A percentile compares a stretch with the other conserved stretches of the same genome.
Conservation (phyloP, 2,888 invertebrate species). For the Temnothorax rugatulus region DNA sequence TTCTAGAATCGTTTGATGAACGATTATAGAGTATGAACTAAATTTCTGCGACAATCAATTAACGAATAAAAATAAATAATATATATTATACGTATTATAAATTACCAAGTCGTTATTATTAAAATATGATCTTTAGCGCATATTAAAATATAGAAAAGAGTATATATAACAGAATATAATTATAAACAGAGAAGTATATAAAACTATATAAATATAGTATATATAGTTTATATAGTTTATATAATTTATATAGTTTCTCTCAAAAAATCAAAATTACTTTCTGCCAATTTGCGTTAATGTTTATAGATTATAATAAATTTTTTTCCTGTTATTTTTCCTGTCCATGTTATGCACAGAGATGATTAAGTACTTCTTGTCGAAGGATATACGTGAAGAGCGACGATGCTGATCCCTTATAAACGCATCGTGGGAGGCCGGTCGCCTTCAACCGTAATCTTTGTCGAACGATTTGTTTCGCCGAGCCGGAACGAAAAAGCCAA, state of each 20-base stretch:
- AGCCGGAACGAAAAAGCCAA: background rate
- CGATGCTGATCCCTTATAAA: background rate
- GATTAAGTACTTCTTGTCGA: background rate
- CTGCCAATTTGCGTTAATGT: background rate
- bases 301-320: background rate
- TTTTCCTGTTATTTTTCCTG: background rate
- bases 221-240: too few relatives aligned
- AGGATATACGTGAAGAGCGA: background rate
- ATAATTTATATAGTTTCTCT: background rate
- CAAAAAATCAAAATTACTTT: background rate
- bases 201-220: background rate
- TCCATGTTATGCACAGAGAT: background rate
- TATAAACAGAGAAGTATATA: background rate
- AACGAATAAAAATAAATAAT: background rate
- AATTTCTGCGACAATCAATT: background rate
- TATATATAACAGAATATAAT: background rate
- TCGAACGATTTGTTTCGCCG: slow-evolving; percentile 37
- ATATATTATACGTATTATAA: background rate
- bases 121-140: background rate
- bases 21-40: background rate
- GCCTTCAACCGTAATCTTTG: slow-evolving; percentile 25
- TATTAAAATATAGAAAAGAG: background rate
- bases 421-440: slow-evolving; percentile 18
- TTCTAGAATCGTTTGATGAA: background rate
- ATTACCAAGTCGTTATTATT: background rate